Base-by-base conservation (phyloP, 2,888 invertebrate species). In the Alsophila aescularia region DNA sequence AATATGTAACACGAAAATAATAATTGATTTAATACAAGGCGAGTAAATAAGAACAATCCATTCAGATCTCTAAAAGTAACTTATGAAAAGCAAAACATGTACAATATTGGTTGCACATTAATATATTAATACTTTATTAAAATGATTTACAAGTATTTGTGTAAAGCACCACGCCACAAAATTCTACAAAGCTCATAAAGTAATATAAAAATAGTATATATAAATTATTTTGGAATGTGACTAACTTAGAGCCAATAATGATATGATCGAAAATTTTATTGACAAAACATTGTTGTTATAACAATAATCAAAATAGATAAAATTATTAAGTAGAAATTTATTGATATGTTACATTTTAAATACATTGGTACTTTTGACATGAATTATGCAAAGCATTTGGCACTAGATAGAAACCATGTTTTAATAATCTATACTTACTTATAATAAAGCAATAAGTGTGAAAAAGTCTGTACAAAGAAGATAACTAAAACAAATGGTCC, bases 221-320 rank as follows among this genome's bases (percentile, higher is more conserved):
- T n/a, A n/a, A n/a, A n/a, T 69, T 66, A 52, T 44, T 53, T 64
- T 76, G 81, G 81, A 82, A 82, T 81, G 81, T 80, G 54, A 67
- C 63, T 66, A 65, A 58, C 48, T 53, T 59, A 62, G 52, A 72
- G 69, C 64, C 64, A 31, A 60, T 61, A 51, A 50, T 37, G 9
- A 43, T 41, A 42, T 16, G 15, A 48, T 27, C 29, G 39, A 43
- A 24, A 24, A 24, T 24, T 5, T 5, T 24, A 24, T n/a, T n/a
- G n/a, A n/a, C n/a, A n/a, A n/a, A n/a, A n/a, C n/a, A n/a, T n/a
- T 24, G 7, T 24, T 24, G 24, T 2, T 24, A 24, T n/a, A 29
- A 29, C 4, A 29, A 29, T 2, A 15, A 15, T 37, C 21, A 3
- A 37, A 18, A 18, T 7, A 31, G 15, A 13, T 44, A 16, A 21